Base-by-base conservation (phyloP, 1,140 invertebrate genomes). In the Euura saliciscinereae region DNA sequence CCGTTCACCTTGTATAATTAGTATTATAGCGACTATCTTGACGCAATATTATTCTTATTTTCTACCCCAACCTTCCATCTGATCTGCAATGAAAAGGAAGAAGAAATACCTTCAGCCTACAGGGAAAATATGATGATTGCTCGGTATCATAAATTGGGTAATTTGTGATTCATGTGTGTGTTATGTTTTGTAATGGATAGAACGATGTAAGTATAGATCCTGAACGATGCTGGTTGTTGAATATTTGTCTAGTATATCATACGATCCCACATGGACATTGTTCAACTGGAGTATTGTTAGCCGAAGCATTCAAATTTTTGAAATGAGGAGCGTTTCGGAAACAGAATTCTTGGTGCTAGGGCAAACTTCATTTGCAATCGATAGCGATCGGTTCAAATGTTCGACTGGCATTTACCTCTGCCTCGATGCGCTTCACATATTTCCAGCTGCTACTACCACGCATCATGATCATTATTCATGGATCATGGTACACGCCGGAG, bases 391-490 rank as follows among this genome's bases (percentile, higher is more conserved):
- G 13, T 59, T 59, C 51, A 59, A 11, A 59, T 3, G 51, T 59
- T 59, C 51, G 51, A 59, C 51, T 59, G 51, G 6, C 51, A 59
- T 59, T 59, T 59, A 59, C 3, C 6, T n/a, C 51, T 59, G 51
- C 6, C 51, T 8, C 8, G 51, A 59, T 59, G 8, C 51, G 51
- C 51, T 59, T n/a, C 8, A 59, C 8, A 59, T 59, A 59, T 59
- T 59, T 59, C 51, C 10, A 8, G 13, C 6, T 3, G 51, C 51
- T 11, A n/a, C 51, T 11, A 3, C 10, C 3, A n/a, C 51, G 13
- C 51, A 59, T 59, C 51, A 28, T 59, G 51, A 59, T 59, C 51
- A 59, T 59, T 59, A 59, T 59, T 59, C 51, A 59, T n/a, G 51
- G 1, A 59, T n/a, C 51, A 59, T 4, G 51, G 6, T 59, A 59